Evolutionary conservation across 2,113 vertebrate genomes (phyloP).

Genomic region (Takifugu bimaculatus): DNA sequence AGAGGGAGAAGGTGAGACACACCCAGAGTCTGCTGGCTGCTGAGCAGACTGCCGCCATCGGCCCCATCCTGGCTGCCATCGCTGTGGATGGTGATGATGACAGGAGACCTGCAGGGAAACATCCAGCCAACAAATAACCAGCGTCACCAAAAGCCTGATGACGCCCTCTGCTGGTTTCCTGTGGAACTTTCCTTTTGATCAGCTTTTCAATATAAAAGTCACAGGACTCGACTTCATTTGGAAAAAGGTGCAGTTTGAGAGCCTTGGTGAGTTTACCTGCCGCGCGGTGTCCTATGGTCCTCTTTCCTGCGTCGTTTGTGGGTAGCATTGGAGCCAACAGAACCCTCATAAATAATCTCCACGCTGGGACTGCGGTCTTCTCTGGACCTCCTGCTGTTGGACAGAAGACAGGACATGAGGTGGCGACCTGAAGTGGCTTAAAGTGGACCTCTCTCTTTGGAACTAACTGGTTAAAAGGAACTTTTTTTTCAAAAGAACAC

Average conservation of each 20-base stretch:
- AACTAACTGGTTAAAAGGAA: too few species aligned
- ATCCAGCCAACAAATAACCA: too few species aligned
- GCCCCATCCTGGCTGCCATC: conserved; percentile 42
- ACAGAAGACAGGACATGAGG: not conserved
- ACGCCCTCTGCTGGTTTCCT: too few species aligned
- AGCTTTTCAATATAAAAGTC: too few species aligned
- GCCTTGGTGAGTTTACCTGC: conserved; percentile 28
- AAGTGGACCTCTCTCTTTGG: too few species aligned
- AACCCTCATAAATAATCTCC: conserved; percentile 67
- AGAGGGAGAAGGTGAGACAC: conserved; percentile 49
- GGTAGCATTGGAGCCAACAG: accelerated
- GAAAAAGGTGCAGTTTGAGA: not conserved
- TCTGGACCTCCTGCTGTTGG: conserved; percentile 17
- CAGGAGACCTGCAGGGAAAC: conserved; percentile 32
- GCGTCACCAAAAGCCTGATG: too few species aligned
- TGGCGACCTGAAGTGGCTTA: too few species aligned
- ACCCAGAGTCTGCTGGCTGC: conserved; percentile 53
- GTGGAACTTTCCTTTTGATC: too few species aligned
- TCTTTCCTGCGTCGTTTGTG: conserved; percentile 38
- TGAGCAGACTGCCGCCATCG: conserved; percentile 47
- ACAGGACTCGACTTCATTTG: too few species aligned
- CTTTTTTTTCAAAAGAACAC: too few species aligned
- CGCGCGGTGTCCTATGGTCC: not conserved
- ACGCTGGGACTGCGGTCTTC: conserved; percentile 61
- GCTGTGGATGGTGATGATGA: conserved; percentile 68